These are phyloP conservation scores for Hafferia zeledoni DNA, from an alignment of 2,797 vertebrate species.

Conservation along the genomic window DNA sequence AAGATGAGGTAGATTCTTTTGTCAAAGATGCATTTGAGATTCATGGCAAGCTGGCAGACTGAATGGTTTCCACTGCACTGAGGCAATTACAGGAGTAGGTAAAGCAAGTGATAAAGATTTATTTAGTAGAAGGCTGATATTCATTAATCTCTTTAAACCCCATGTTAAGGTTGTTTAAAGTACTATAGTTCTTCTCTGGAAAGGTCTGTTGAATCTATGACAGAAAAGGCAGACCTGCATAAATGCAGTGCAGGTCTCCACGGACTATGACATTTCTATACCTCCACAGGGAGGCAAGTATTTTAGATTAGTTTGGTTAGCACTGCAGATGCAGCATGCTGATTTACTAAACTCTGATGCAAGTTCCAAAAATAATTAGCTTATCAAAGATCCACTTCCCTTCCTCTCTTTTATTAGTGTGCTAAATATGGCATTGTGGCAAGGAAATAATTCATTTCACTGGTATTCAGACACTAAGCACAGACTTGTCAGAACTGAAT, in stretches of 20 bases:
- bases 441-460: constrained; percentile 24
- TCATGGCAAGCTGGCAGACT: constrained; percentile 40
- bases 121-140: constrained; percentile 64
- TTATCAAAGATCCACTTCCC: constrained; percentile 69
- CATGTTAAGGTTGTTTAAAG: constrained; percentile 70
- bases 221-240: constrained; percentile 73
- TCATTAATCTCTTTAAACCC: constrained; percentile 72
- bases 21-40: constrained; percentile 53
- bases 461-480: constrained; percentile 4
- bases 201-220: constrained; percentile 70
- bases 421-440: constrained; percentile 44
- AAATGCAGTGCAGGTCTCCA: constrained; percentile 72
- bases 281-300: constrained; percentile 71
- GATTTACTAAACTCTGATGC: constrained; percentile 73
- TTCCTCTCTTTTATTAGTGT: constrained; percentile 57
- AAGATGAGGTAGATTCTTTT: constrained; percentile 42
- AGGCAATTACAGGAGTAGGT: constrained; percentile 46
- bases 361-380: constrained; percentile 76
- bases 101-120: constrained; percentile 57
- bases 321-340: constrained; percentile 75
- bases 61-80: constrained; percentile 19
- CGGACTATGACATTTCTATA: constrained; percentile 73
- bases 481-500: not conserved
- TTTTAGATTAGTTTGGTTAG: constrained; percentile 79
- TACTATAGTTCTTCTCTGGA: constrained; percentile 64